Evolutionary conservation across 1,140 invertebrate genomes (phyloP).

Genomic region (Drosophila mauritiana): DNA sequence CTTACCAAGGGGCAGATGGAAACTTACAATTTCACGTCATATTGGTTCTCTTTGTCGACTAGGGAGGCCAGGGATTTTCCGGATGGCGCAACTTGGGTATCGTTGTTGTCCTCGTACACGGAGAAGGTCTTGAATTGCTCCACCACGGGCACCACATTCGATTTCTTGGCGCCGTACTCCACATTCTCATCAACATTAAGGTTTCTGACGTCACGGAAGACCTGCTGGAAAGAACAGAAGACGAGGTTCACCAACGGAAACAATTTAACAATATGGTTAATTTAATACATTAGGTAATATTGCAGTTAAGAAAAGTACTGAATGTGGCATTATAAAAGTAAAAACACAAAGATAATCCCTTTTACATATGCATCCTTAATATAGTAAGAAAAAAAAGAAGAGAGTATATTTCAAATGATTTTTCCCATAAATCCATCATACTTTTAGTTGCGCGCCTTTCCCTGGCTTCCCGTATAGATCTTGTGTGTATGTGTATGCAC

Average conservation of each 20-base stretch:
- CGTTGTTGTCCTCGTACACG: conserved; percentile 88
- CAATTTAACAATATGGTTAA: too few relatives aligned
- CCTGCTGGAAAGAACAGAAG: conserved; percentile 35
- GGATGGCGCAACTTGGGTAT: conserved; percentile 50
- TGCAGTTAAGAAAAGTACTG: too few relatives aligned
- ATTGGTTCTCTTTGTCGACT: conserved; percentile 68
- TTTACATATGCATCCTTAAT: too few relatives aligned
- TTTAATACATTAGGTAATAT: too few relatives aligned
- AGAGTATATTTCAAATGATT: not conserved
- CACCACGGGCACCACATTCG: conserved; percentile 84
- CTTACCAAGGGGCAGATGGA: not conserved
- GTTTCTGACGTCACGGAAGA: conserved; percentile 60
- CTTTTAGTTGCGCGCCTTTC: conserved; percentile 70
- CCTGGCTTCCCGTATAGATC: conserved; percentile 43
- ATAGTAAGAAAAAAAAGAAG: too few relatives aligned
- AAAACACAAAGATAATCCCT: too few relatives aligned
- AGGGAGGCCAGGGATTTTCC: conserved; percentile 17
- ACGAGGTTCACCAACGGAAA: too few relatives aligned
- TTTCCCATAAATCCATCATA: conserved; percentile 56
- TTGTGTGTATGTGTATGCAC: not conserved
- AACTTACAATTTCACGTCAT: conserved; percentile 46
- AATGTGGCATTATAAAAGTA: too few relatives aligned
- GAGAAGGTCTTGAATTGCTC: conserved; percentile 90
- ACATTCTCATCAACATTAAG: conserved; percentile 49
- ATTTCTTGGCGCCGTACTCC: conserved; percentile 61